Base-by-base conservation (phyloP, 2,113 vertebrate species). In the Gavialis gangeticus region DNA sequence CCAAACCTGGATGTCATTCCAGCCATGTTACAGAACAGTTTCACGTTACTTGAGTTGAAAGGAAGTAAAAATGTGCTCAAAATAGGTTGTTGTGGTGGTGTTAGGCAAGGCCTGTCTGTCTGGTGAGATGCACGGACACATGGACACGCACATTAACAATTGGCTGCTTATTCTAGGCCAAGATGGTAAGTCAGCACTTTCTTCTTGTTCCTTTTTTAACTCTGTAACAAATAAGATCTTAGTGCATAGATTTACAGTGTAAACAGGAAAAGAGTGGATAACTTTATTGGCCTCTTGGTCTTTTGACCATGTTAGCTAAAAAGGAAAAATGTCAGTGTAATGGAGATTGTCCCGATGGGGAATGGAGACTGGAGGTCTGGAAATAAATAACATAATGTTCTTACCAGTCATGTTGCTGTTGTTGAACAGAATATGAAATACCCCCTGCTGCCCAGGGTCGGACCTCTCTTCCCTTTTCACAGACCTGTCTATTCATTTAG, bases 31-130 rank as follows among this genome's bases (percentile, higher is more conserved):
- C 92, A 90, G 92, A 95, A 97, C 95, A 92, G 22, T 46, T 46
- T 46, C 46, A 46, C 46, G 9, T 46, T 55, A 9, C 75, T 81
- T 84, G 94, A 91, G 82, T 89, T 79, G 90, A 46, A 46, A 46
- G 79, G 91, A 90, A 91, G 79, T 94, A 96, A 46, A 46, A 90
- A 90, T 94, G 93, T 85, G 84, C 73, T 93, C 91, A 77, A 90
- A 28, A 80, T 77, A 93, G 91, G 79, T 91, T 89, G 82, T 76
- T 30, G 5, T 76, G 34, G 87, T 79, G 88, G 82, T 95, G 93
- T 94, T 46, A 85, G 95, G 94, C 93, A 95, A 95, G 93, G 60
- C 96, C 95, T 34, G 93, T 96, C 96, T 96, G 96, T 84, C 87
- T 73, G 79, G 88, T 37, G 60, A 95, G 88, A 76, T 90, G 22